Evolutionary conservation across 1,140 invertebrate species (phyloP).

Genomic region (Cotesia vestalis): DNA sequence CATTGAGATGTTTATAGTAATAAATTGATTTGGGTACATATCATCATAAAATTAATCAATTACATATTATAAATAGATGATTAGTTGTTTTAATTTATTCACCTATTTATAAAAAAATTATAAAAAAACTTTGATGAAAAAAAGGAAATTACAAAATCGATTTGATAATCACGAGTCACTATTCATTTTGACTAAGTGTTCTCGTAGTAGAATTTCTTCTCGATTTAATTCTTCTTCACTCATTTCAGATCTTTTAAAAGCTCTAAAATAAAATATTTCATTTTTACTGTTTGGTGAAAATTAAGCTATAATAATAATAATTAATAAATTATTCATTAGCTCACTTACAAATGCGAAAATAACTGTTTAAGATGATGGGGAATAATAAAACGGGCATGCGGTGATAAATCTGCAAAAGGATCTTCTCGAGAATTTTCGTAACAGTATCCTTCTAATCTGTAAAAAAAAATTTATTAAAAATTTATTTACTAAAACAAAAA

Average conservation of each 20-base stretch:
- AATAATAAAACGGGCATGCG: conserved; percentile 47
- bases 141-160: not conserved
- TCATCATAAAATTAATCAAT: too few species aligned
- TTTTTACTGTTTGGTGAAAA: conserved; percentile 13
- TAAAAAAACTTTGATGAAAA: not conserved
- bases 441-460: conserved; percentile 43
- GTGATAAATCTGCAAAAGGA: conserved; percentile 47
- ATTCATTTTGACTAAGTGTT: conserved; percentile 32
- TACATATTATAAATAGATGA: too few species aligned
- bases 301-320: not conserved
- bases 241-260: conserved; percentile 27
- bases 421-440: conserved; percentile 37
- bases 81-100: too few species aligned
- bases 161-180: conserved; percentile 16
- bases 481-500: not conserved
- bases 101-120: not conserved
- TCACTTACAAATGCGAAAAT: conserved; percentile 44
- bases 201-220: conserved; percentile 30
- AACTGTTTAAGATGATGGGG: conserved; percentile 45
- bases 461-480: conserved; percentile 24
- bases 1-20: too few species aligned
- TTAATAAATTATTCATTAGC: not conserved
- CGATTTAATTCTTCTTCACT: conserved; percentile 11
- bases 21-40: too few species aligned
- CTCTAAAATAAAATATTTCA: conserved; percentile 22